These are phyloP conservation scores for Pseudomyrmex pallidus DNA, from an alignment of 1,140 invertebrate species.

Conservation along the genomic window DNA sequence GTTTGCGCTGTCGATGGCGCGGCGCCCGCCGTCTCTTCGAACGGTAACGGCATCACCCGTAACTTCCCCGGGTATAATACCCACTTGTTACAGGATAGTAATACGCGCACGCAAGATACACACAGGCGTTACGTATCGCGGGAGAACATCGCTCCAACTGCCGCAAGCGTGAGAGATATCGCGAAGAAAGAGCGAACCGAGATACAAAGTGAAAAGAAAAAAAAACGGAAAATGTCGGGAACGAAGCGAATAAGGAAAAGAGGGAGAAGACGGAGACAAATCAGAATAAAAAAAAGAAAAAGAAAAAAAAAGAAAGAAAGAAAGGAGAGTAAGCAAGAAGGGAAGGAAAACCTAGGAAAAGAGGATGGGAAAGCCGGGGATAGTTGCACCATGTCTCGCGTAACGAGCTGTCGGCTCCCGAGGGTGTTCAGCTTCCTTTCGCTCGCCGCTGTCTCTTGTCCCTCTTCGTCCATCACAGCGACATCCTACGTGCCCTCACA, in stretches of 20 bases:
- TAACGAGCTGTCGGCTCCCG: constrained; percentile 84
- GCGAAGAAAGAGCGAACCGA: constrained; percentile 50
- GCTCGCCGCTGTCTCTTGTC: constrained; percentile 58
- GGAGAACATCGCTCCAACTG: constrained; percentile 74
- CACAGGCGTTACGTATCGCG: constrained; percentile 31
- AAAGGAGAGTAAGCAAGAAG: constrained; percentile 48
- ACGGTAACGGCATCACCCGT: constrained; percentile 64
- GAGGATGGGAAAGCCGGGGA: constrained; percentile 66
- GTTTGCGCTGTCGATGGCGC: constrained; percentile 55
- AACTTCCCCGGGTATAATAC: constrained; percentile 69
- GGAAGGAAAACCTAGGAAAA: constrained; percentile 52
- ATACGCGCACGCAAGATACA: constrained; percentile 67
- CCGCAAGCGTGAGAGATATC: constrained; percentile 53
- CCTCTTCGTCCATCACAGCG: constrained; percentile 57
- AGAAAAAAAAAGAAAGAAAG: constrained; percentile 17
- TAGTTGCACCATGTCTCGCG: constrained; percentile 81
- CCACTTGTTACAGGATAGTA: constrained; percentile 78
- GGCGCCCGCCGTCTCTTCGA: constrained; percentile 32
- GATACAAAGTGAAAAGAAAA: constrained; percentile 63
- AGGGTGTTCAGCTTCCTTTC: constrained; percentile 80
- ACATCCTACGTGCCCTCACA: constrained; percentile 62
- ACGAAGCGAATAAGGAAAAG: not conserved
- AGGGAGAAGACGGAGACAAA: constrained; percentile 22
- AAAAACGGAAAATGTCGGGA: constrained; percentile 45
- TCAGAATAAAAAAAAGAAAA: constrained; percentile 18